Evolutionary conservation across 2,888 invertebrate species (phyloP).

Genomic region (Chrysina gloriosa): DNA sequence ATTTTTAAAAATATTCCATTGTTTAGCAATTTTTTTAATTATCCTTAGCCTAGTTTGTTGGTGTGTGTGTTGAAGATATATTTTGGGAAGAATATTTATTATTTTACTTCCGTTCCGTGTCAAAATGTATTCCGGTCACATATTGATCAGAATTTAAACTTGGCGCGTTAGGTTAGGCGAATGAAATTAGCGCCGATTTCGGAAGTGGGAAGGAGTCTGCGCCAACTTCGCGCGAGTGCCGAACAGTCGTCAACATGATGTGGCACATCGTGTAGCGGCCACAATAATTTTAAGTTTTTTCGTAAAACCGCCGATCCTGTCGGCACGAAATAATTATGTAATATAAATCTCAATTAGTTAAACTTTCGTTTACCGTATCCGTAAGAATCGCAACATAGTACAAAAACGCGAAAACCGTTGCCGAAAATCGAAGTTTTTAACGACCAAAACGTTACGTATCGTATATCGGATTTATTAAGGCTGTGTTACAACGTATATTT

Average conservation of each 20-base stretch:
- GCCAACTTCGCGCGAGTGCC: constrained; percentile 55
- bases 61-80: no score
- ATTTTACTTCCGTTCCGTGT: not conserved
- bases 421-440: constrained; percentile 61
- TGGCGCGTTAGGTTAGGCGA: constrained; percentile 50
- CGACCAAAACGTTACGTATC: constrained; percentile 56
- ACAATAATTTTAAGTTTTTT: constrained; percentile 65
- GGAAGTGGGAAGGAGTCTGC: constrained; percentile 47
- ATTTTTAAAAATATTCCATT: no score
- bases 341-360: constrained; percentile 61
- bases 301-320: constrained; percentile 62
- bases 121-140: not conserved
- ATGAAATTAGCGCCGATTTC: constrained; percentile 44
- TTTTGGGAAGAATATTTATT: no score
- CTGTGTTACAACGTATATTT: constrained; percentile 57
- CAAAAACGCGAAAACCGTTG: constrained; percentile 63
- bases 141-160: constrained; percentile 53
- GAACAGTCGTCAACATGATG: constrained; percentile 66
- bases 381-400: constrained; percentile 63
- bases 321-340: constrained; percentile 64
- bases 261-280: constrained; percentile 66
- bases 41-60: no score
- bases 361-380: constrained; percentile 61
- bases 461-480: constrained; percentile 56
- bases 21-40: no score